Evolutionary conservation across 2,888 invertebrate species (phyloP).

Genomic region (Zeuzera pyrina): DNA sequence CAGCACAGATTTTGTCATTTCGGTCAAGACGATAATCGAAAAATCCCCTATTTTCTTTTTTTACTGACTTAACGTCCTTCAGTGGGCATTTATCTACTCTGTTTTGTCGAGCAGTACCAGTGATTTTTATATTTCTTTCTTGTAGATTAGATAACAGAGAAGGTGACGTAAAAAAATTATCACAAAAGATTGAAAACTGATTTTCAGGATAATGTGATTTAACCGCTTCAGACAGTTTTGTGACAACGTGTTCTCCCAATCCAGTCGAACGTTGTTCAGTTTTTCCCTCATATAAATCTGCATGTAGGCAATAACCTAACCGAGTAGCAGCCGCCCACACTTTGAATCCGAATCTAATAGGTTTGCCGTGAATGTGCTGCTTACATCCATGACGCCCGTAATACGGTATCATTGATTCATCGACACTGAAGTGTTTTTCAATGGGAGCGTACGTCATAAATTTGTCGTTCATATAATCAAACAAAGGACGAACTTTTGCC

Average conservation of each 20-base stretch:
- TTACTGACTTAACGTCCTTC: no score
- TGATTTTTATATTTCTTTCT: no score
- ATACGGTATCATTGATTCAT: conserved; percentile 32
- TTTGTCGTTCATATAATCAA: conserved; percentile 18
- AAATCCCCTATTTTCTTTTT: no score
- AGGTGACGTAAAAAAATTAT: no score
- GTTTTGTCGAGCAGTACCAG: no score
- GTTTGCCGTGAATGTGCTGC: conserved; percentile 23
- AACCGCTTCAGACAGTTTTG: no score
- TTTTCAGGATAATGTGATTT: no score
- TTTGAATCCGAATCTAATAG: conserved; percentile 23
- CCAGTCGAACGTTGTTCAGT: conserved; percentile 9
- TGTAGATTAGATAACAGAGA: no score
- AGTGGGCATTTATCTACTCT: no score
- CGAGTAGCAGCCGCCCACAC: conserved; percentile 22
- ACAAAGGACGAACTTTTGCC: conserved; percentile 23
- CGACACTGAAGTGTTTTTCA: conserved; percentile 19
- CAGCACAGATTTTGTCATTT: no score
- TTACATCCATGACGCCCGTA: conserved; percentile 24
- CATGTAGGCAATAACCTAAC: conserved; percentile 21
- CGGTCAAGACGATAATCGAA: no score
- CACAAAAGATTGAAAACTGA: no score
- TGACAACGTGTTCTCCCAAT: conserved; percentile 7
- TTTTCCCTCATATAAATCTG: conserved; percentile 22
- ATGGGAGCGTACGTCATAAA: conserved; percentile 14